Conservation (phyloP, 1,140 invertebrate species). For the Cardiocondyla obscurior region DNA sequence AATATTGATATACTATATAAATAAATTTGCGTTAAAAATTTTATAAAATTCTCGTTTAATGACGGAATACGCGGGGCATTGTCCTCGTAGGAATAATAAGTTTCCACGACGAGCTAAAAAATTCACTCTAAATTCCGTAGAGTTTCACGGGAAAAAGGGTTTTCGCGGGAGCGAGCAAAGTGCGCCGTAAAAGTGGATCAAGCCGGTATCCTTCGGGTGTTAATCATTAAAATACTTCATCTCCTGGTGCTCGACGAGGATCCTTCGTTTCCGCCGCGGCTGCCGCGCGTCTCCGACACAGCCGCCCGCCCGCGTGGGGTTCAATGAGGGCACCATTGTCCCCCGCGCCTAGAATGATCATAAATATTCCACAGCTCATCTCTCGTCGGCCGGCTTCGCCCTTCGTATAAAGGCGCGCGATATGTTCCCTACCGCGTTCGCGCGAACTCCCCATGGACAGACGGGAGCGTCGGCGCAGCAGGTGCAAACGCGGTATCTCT, state of each 20-base stretch:
- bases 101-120: constrained; percentile 11
- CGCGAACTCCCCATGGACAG: constrained; percentile 51
- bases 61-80: neutral
- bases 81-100: neutral
- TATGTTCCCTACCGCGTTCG: constrained; percentile 57
- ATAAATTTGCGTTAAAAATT: neutral
- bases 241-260: neutral
- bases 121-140: constrained; percentile 19
- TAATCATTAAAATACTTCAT: constrained; percentile 46
- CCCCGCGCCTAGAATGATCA: constrained; percentile 71
- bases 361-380: constrained; percentile 75
- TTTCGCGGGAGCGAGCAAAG: constrained; percentile 15
- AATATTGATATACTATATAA: neutral
- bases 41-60: neutral
- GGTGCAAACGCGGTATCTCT: constrained; percentile 66
- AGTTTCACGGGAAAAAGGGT: neutral
- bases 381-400: constrained; percentile 51
- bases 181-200: constrained; percentile 38
- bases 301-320: constrained; percentile 11
- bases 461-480: constrained; percentile 53
- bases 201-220: constrained; percentile 9
- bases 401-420: constrained; percentile 62
- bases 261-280: neutral
- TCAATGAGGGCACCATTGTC: constrained; percentile 71
- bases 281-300: neutral